A percentile compares a stretch with the other conserved stretches of the same genome.
These are phyloP conservation scores for Prionailurus bengalensis DNA, from an alignment of 2,113 vertebrate genomes.

Conservation along the genomic window DNA sequence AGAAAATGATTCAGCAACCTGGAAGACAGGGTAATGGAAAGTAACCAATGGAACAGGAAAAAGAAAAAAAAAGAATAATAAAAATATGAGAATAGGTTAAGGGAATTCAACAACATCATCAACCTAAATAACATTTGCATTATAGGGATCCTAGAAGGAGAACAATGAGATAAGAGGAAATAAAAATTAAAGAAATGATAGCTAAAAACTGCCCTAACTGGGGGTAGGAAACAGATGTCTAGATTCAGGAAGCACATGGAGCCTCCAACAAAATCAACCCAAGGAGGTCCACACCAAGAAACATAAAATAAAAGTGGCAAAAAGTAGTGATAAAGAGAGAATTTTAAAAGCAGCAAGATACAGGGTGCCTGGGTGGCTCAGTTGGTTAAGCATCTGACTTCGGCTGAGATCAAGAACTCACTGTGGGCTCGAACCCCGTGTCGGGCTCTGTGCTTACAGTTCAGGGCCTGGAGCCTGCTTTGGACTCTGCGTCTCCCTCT, in stretches of 20 bases:
- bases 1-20: not conserved
- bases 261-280: not conserved
- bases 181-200: not conserved
- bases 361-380: no score
- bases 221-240: not conserved
- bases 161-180: not conserved
- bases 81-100: not conserved
- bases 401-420: no score
- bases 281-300: not conserved
- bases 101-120: not conserved
- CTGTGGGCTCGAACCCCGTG: no score
- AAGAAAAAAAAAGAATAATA: not conserved
- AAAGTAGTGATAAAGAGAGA: not conserved
- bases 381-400: no score
- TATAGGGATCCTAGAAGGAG: not conserved
- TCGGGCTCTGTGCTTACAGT: no score
- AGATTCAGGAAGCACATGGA: not conserved
- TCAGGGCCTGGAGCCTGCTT: no score
- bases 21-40: not conserved
- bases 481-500: no score
- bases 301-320: not conserved
- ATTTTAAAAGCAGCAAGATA: not conserved
- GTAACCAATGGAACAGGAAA: not conserved
- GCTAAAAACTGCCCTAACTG: not conserved
- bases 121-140: not conserved